phyloP scores from a whole-genome alignment of 2,888 invertebrate species.

The Thereva unica region DNA sequence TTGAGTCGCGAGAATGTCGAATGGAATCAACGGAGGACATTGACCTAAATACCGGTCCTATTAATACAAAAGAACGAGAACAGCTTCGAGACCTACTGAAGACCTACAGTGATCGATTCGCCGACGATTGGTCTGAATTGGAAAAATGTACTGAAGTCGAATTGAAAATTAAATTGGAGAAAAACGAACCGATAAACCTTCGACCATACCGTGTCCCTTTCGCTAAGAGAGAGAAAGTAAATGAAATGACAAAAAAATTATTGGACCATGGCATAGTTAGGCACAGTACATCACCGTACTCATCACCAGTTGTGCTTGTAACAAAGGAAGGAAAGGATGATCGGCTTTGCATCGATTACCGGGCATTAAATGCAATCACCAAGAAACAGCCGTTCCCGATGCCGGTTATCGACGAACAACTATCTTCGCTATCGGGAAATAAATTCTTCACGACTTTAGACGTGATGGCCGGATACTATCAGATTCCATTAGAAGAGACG shows the following conservation, averaged over 20 bases:
- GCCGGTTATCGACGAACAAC: background rate
- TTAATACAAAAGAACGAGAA: no score
- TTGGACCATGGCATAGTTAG: background rate
- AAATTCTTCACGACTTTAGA: background rate
- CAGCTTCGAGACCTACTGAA: no score
- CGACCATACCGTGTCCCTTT: no score
- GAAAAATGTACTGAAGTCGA: no score
- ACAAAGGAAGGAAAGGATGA: background rate
- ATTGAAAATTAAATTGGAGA: no score
- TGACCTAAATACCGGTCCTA: no score
- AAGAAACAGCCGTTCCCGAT: background rate
- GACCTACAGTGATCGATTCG: no score
- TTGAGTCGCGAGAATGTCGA: no score
- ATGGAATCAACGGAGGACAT: no score
- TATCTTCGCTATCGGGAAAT: background rate
- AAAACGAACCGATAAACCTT: no score
- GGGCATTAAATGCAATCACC: background rate
- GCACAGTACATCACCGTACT: background rate
- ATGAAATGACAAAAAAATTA: background rate
- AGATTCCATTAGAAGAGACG: background rate
- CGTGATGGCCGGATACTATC: background rate
- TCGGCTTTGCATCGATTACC: background rate
- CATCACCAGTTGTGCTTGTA: background rate
- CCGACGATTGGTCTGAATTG: no score
- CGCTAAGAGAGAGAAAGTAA: no score